Evolutionary conservation across 2,113 vertebrate genomes (phyloP), one percentile per base, ranked within the genome.

Genomic region (Oncorhynchus mykiss): DNA sequence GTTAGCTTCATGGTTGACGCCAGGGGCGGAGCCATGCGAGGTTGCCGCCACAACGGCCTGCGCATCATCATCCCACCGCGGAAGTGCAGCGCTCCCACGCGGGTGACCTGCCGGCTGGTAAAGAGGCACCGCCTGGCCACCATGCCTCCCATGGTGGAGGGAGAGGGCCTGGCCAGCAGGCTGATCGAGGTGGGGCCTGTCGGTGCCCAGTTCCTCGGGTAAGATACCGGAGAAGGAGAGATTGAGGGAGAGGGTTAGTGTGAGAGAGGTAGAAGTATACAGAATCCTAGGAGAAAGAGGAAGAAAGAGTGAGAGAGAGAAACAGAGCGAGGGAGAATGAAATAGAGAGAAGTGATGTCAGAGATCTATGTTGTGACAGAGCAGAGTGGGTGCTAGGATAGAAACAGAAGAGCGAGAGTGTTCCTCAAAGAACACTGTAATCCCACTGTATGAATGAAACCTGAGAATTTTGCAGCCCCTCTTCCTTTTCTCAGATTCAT

Each of bases 1-100:
- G 98, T 99, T 81, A 99, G 98, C 87, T 99, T 99, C 86, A 99
- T 99, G 98, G 98, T 99, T 90, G 98, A 99, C 0, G 98, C 98
- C 49, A 95, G 98, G 31, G 98, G 98, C 1, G 98, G 98, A 6
- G 96, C 98, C 71, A 99, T 99, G 98, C 88, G 97, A 2, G 98
- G 98, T 0, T 99, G 97, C 86, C 93, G 98, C 16, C 97, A 99
- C 83, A 97, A 98, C 0, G 97, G 98, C 16, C 94, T 99, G 0
- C 94, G 97, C 14, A 97, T 99, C 83, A 96, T 99, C 75, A 96
- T 99, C 70, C 98, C 98, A 0, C 97, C 98, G 0, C 94, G 95
- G 81, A 99, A 98, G 80, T 99, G 98, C 88, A 96, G 96, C 0
- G 97, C 98, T 0, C 98, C 98, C 0, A 99, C 98, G 0, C 93